Conservation (phyloP, 2,888 invertebrate genomes). For the Trichopria drosophilae region DNA sequence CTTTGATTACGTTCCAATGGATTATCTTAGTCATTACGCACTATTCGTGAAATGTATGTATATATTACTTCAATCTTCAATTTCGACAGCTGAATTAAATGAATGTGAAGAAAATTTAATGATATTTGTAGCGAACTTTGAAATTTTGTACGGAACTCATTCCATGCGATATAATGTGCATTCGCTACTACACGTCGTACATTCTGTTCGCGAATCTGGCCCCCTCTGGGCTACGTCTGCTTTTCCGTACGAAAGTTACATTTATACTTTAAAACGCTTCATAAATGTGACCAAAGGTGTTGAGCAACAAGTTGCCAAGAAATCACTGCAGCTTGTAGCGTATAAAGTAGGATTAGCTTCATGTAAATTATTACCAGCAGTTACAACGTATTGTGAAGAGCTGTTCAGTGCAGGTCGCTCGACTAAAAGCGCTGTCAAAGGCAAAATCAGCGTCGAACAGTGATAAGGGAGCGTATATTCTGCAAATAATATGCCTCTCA, state of each 20-base stretch:
- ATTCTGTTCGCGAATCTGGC: slow-evolving; percentile 1
- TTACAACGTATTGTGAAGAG: no score
- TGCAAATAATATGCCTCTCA: no score
- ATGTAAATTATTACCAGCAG: no score
- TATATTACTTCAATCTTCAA: not conserved
- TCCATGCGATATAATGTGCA: not conserved
- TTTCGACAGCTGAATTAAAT: not conserved
- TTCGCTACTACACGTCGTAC: not conserved
- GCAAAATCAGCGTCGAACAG: no score
- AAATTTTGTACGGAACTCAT: not conserved
- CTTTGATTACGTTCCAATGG: slow-evolving; percentile 2
- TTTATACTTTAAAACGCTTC: slow-evolving; percentile 4
- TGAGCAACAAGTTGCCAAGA: slow-evolving; percentile 19
- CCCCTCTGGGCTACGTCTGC: slow-evolving; percentile 8
- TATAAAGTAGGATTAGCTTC: slow-evolving; percentile 5
- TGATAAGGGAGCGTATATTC: no score
- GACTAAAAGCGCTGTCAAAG: no score
- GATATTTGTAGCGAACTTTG: not conserved
- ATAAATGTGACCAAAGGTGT: slow-evolving; percentile 16
- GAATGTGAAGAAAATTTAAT: not conserved
- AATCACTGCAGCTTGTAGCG: slow-evolving; percentile 10
- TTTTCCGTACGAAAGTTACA: slow-evolving; percentile 17
- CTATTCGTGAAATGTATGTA: slow-evolving; percentile 18
- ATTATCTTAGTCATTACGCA: slow-evolving; percentile 15
- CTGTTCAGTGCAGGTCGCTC: no score